Evolutionary conservation across 2,888 invertebrate species (phyloP).

Genomic region (Drosophila prostipennis): DNA sequence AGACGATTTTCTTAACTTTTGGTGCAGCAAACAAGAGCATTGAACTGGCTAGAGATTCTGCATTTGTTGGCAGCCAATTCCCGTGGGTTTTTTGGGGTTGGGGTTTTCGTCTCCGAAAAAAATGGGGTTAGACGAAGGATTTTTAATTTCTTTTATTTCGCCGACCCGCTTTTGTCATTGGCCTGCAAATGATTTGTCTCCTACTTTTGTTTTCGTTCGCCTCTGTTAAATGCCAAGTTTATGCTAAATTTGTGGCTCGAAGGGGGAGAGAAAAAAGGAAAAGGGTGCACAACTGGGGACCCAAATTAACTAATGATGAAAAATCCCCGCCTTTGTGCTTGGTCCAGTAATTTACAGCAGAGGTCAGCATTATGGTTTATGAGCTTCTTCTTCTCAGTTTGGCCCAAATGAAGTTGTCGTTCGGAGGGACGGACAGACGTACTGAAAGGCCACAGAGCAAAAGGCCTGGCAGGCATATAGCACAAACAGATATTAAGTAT

Average conservation of each 20-base stretch:
- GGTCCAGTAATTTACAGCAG: slow-evolving; percentile 36
- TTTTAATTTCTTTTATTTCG: slow-evolving; percentile 75
- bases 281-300: slow-evolving; percentile 9
- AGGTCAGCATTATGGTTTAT: slow-evolving; percentile 45
- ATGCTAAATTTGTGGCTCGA: slow-evolving; percentile 63
- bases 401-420: slow-evolving; percentile 45
- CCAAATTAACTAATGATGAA: slow-evolving; percentile 76
- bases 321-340: slow-evolving; percentile 37
- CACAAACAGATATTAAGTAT: slow-evolving; percentile 44
- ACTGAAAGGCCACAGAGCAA: slow-evolving; percentile 4
- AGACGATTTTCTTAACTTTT: slow-evolving; percentile 70
- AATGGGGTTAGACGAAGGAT: slow-evolving; percentile 32
- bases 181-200: slow-evolving; percentile 72
- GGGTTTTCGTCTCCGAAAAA: background rate
- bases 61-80: slow-evolving; percentile 67
- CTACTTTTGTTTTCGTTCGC: slow-evolving; percentile 66
- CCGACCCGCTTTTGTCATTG: slow-evolving; percentile 43
- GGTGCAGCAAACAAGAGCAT: slow-evolving; percentile 63
- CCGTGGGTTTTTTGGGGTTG: slow-evolving; percentile 33
- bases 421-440: background rate
- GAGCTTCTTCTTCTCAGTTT: slow-evolving; percentile 6
- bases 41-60: slow-evolving; percentile 55
- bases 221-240: slow-evolving; percentile 70
- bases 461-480: background rate
- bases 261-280: background rate